phyloP scores from a whole-genome alignment of 2,888 invertebrate species.

The Micoletzkya japonica region DNA sequence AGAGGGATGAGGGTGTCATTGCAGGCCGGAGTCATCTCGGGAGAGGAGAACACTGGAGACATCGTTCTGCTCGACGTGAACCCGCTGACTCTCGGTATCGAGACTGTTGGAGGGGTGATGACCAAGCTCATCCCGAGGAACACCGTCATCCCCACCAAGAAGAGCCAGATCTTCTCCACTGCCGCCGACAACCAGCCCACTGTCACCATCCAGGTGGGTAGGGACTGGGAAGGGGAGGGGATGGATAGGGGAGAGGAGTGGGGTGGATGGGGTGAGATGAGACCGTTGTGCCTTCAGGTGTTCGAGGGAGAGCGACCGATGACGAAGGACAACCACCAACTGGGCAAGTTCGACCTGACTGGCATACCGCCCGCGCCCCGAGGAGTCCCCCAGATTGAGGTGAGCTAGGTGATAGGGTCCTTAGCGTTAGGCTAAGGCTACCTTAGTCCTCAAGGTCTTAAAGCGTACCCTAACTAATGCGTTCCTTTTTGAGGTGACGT shows the following conservation, averaged over 20 bases:
- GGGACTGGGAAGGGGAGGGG: not conserved
- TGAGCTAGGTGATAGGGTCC: conserved; percentile 18
- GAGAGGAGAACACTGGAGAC: conserved; percentile 84
- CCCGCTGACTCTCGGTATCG: conserved; percentile 97
- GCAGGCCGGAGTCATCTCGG: conserved; percentile 94
- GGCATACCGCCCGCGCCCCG: conserved; percentile 69
- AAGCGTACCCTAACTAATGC: conserved; percentile 1
- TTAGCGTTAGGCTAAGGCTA: not conserved
- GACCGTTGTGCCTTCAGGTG: conserved; percentile 70
- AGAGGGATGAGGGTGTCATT: conserved; percentile 74
- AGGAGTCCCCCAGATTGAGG: conserved; percentile 66
- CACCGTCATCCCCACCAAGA: conserved; percentile 98
- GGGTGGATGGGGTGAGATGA: not conserved
- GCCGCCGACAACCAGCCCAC: conserved; percentile 98
- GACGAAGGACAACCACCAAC: conserved; percentile 98
- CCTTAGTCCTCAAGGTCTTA: too few relatives aligned
- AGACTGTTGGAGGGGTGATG: conserved; percentile 99
- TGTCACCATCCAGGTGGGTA: conserved; percentile 84
- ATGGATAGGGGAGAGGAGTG: not conserved
- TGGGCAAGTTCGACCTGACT: conserved; percentile 88
- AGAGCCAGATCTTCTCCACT: conserved; percentile 98
- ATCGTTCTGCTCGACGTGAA: conserved; percentile 95
- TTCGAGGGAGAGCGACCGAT: conserved; percentile 99
- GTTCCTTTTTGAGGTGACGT: conserved; percentile 62
- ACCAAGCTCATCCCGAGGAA: conserved; percentile 95